Evolutionary conservation across 2,888 invertebrate species (phyloP).

Genomic region (Masnerella sp.): DNA sequence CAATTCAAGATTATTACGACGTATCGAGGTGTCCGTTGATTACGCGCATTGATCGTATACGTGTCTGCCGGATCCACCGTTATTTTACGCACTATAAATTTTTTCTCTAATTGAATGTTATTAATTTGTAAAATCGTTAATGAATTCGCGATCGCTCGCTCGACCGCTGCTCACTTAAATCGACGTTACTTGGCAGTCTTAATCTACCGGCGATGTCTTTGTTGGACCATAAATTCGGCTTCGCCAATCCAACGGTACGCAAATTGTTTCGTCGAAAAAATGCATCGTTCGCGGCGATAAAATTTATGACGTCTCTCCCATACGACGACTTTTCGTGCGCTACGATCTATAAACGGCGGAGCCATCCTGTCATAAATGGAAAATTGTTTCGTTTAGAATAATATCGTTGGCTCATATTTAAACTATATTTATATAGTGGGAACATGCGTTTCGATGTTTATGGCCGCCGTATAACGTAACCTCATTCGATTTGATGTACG

Average conservation of each 20-base stretch:
- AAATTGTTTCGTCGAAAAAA: constrained; percentile 7
- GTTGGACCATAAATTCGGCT: constrained; percentile 9
- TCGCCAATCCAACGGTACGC: background rate
- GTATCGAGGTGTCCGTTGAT: background rate
- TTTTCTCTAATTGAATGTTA: constrained; percentile 13
- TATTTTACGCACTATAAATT: constrained; percentile 18
- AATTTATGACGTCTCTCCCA: constrained; percentile 10
- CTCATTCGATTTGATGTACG: background rate
- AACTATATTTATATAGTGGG: background rate
- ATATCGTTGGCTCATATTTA: background rate
- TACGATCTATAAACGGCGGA: too few species aligned
- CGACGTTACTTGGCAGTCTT: constrained; percentile 5
- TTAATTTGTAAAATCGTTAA: constrained; percentile 13
- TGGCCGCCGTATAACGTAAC: background rate
- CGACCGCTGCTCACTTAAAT: constrained; percentile 5
- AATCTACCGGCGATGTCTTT: constrained; percentile 1
- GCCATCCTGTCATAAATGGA: constrained; percentile 1
- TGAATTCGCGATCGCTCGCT: background rate
- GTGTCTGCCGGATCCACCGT: constrained; percentile 5
- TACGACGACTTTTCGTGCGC: background rate
- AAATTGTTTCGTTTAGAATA: background rate
- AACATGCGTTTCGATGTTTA: background rate
- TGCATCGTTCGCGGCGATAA: background rate
- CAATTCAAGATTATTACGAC: constrained; percentile 8
- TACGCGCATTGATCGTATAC: constrained; percentile 5